Evolutionary conservation across 23 tunicate species (phyloP), one percentile per base, ranked within the genome.

Genomic region (Trididemnum clinides): DNA sequence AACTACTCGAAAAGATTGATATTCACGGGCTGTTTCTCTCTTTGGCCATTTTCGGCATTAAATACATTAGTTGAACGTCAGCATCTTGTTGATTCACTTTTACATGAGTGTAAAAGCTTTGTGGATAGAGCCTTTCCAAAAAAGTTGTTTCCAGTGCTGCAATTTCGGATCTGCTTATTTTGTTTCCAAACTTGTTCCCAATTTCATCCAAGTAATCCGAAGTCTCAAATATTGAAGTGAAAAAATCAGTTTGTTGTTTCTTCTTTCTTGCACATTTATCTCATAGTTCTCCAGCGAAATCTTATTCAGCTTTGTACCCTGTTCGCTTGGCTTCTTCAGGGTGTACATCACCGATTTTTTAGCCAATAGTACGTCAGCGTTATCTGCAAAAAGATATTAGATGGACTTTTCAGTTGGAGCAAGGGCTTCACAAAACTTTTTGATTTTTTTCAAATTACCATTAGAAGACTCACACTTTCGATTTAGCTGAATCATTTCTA

Each of bases 341-440:
- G 71, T 63, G 29, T 10, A 63, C 29, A 21, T 26, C 7, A 63
- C 39, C 25, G 21, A 50, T 29, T 71, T 33, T 71, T 27, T 49
- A 31, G 39, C 77, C 39, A 26, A 21, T 25, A 28, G 77, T 15
- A 29, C 4, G 77, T 71, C 78, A 15, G 78, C 78, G 18, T 71
- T 34, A 57, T 71, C 78, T 33, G 12, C 28, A n/a, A 18, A 7
- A 33, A 71, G 77, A 18, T 31, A 71, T 71, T 71, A 44, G 18
- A 71, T 44, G 10, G 77, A 6, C 39, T 25, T 29, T 71, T 71
- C 44, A 31, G 29, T 71, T 10, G 39, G 39, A 71, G 39, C 39
- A 71, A 71, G 77, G 7, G 77, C 77, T 4, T 71, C 39, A 28
- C 77, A 71, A 15, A 71, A 44, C 44, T 23, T 6, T n/a, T 71